These are phyloP conservation scores for Vannuccia rotundouncinata DNA, from an alignment of 2,888 invertebrate species.

Conservation along the genomic window DNA sequence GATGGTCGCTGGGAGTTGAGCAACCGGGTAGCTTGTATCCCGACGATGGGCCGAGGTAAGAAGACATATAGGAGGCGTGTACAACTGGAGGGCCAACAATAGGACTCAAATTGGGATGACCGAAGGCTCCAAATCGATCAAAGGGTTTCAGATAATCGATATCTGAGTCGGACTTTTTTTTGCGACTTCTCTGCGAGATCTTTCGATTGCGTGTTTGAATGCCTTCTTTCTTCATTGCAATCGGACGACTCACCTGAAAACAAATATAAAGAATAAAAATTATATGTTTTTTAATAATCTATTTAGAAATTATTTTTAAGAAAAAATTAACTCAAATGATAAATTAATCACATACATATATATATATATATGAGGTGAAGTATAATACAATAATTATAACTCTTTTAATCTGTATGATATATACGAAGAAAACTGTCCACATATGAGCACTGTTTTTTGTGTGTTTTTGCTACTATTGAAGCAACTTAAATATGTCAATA, in stretches of 20 bases:
- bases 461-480: no score
- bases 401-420: no score
- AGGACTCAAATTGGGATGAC: neutral
- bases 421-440: no score
- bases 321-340: no score
- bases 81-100: neutral
- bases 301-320: neutral
- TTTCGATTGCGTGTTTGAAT: constrained; percentile 90
- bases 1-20: neutral
- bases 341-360: no score
- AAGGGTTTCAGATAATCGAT: constrained; percentile 32
- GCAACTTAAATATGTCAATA: no score
- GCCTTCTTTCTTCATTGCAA: constrained; percentile 88
- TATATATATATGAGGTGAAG: no score
- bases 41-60: neutral
- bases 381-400: no score
- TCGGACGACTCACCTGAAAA: constrained; percentile 69
- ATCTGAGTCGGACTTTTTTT: constrained; percentile 29
- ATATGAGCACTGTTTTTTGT: no score
- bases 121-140: constrained; percentile 24
- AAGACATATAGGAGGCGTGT: neutral
- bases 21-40: neutral
- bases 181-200: constrained; percentile 42
- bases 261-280: neutral
- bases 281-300: neutral